Conservation (phyloP, 2,888 invertebrate genomes). For the Eupsilia transversa region DNA sequence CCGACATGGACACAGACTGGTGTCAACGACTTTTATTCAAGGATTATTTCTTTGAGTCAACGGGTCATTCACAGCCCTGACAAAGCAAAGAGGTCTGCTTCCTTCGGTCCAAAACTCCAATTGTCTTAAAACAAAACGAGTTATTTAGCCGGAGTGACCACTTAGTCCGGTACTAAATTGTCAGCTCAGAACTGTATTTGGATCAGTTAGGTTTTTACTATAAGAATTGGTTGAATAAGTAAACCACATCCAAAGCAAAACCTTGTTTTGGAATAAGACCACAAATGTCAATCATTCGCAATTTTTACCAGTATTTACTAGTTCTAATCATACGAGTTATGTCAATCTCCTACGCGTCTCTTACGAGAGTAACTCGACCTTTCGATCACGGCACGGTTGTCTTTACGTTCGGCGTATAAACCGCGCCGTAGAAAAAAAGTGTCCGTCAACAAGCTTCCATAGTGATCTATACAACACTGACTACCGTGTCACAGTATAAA, state of each 20-base stretch:
- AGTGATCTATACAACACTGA: too few relatives aligned
- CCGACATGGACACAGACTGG: background rate
- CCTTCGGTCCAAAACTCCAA: background rate
- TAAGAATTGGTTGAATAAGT: background rate
- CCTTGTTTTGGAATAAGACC: background rate
- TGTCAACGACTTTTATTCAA: background rate
- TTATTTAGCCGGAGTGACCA: background rate
- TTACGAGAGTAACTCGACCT: constrained; percentile 2
- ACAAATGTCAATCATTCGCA: background rate
- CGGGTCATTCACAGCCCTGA: background rate
- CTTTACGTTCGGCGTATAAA: too few relatives aligned
- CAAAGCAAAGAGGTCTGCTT: background rate
- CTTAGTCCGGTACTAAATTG: background rate
- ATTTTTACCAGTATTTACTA: constrained; percentile 10
- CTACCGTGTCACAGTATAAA: too few relatives aligned
- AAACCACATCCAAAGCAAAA: background rate
- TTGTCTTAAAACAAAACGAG: background rate
- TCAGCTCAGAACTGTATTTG: background rate
- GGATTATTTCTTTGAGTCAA: background rate
- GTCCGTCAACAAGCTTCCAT: too few relatives aligned
- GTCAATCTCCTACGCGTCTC: constrained; percentile 8
- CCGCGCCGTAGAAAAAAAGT: too few relatives aligned
- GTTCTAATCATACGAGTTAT: background rate
- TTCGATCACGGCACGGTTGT: too few relatives aligned
- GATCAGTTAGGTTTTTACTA: background rate